phyloP scores from a whole-genome alignment of 2,888 invertebrate genomes.

The Nycteola revayana region DNA sequence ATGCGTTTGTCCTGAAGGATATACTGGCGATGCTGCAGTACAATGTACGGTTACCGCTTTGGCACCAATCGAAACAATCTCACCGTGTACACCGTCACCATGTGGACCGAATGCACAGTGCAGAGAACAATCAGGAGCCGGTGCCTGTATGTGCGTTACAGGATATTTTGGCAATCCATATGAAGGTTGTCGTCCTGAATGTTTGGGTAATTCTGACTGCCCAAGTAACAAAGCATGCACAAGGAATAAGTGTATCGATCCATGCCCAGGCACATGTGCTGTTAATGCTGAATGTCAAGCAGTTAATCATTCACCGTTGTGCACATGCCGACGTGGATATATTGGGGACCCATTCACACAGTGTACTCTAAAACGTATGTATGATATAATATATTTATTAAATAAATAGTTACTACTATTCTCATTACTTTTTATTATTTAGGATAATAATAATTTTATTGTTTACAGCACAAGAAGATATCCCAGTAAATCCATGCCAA shows the following conservation, averaged over 20 bases:
- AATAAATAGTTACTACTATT: background rate
- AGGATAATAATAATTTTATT: background rate
- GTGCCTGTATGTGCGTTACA: conserved; percentile 86
- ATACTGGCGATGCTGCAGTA: conserved; percentile 88
- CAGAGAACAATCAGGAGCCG: conserved; percentile 79
- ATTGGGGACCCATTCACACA: conserved; percentile 88
- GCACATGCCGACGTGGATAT: conserved; percentile 85
- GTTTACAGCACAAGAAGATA: conserved; percentile 53
- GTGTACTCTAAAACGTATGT: conserved; percentile 73
- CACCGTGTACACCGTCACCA: conserved; percentile 84
- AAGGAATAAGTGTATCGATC: conserved; percentile 88
- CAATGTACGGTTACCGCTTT: conserved; percentile 74
- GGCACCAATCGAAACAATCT: conserved; percentile 49
- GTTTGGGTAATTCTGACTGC: conserved; percentile 87
- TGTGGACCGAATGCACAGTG: conserved; percentile 85
- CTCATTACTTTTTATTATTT: background rate
- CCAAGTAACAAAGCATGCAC: conserved; percentile 86
- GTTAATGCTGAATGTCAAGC: conserved; percentile 88
- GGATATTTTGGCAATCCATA: conserved; percentile 91
- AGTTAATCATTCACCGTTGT: conserved; percentile 86
- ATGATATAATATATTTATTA: too few species aligned
- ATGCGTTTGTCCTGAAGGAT: conserved; percentile 86
- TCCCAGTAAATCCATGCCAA: conserved; percentile 74
- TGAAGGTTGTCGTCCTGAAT: conserved; percentile 89
- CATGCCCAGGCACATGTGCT: conserved; percentile 90